A percentile compares a stretch with the other conserved stretches of the same genome.
These are phyloP conservation scores for Melanotaenia duboulayi DNA, from an alignment of 2,113 vertebrate genomes.

Conservation along the genomic window DNA sequence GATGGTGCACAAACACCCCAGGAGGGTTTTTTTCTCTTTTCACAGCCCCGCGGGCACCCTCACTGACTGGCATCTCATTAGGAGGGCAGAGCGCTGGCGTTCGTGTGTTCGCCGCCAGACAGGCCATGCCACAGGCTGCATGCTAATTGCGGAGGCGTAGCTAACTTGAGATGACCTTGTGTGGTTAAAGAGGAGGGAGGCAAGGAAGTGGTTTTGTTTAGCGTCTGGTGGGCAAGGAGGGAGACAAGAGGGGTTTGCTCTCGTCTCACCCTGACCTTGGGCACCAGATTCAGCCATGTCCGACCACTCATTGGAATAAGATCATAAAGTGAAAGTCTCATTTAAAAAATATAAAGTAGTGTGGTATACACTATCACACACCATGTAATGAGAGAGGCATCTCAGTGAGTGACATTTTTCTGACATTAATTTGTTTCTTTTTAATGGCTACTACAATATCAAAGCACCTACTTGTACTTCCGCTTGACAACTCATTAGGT, in stretches of 20 bases:
- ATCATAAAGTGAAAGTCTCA: slow-evolving; percentile 38
- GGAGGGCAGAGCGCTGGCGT: slow-evolving; percentile 51
- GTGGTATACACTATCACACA: background rate
- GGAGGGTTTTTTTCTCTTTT: slow-evolving; percentile 30
- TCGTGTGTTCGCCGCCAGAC: slow-evolving; percentile 66
- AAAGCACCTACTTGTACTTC: slow-evolving; percentile 38
- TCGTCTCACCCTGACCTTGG: slow-evolving; percentile 69
- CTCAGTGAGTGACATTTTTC: slow-evolving; percentile 54
- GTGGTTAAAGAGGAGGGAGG: slow-evolving; percentile 50
- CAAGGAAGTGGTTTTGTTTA: slow-evolving; percentile 57
- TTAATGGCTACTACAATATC: slow-evolving; percentile 43
- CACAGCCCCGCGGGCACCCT: slow-evolving; percentile 52
- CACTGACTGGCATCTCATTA: slow-evolving; percentile 79
- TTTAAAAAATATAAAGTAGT: slow-evolving; percentile 39
- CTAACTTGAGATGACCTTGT: slow-evolving; percentile 74
- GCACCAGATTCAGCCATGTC: slow-evolving; percentile 59
- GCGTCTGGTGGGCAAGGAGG: slow-evolving; percentile 54
- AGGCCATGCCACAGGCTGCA: slow-evolving; percentile 76
- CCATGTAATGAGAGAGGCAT: slow-evolving; percentile 50
- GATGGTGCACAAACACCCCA: slow-evolving; percentile 41
- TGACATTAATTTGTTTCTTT: slow-evolving; percentile 69
- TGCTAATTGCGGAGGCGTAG: slow-evolving; percentile 78
- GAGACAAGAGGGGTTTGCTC: slow-evolving; percentile 7
- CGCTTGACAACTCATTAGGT: slow-evolving; percentile 61
- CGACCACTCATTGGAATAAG: slow-evolving; percentile 41